A percentile compares a stretch with the other conserved stretches of the same genome.
Evolutionary conservation across 2,888 invertebrate species (phyloP).

Genomic region (Danaus chrysippus): DNA sequence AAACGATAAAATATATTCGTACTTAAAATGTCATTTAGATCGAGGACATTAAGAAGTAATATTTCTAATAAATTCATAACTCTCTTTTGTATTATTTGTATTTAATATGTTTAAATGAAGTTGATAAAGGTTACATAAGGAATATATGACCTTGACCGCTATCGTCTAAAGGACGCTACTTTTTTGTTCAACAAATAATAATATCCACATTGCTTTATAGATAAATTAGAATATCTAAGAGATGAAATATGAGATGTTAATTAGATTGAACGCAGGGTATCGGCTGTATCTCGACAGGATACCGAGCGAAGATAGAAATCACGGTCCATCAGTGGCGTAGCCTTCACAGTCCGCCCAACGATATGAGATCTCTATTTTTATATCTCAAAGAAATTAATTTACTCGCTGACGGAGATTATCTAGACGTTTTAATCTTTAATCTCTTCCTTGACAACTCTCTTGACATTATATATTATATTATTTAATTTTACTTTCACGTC

Average conservation of each 20-base stretch:
- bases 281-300: constrained; percentile 4
- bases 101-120: too few species aligned
- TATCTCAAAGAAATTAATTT: constrained; percentile 24
- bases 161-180: too few species aligned
- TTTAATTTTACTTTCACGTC: too few species aligned
- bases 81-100: not conserved
- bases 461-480: too few species aligned
- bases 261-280: constrained; percentile 5
- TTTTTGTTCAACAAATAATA: too few species aligned
- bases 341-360: constrained; percentile 17
- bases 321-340: constrained; percentile 15
- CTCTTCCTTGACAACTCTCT: too few species aligned
- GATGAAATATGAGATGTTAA: not conserved
- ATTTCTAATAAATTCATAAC: too few species aligned
- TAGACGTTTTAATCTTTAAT: constrained; percentile 15
- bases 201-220: too few species aligned
- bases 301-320: constrained; percentile 19
- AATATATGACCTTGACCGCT: too few species aligned
- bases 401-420: constrained; percentile 19
- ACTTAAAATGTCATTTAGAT: not conserved
- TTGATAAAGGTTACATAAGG: too few species aligned
- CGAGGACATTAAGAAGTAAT: not conserved
- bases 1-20: not conserved
- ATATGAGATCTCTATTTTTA: constrained; percentile 25
- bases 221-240: not conserved